Evolutionary conservation across 2,113 vertebrate species (phyloP).

Genomic region (Melanostigma gelatinosum): DNA sequence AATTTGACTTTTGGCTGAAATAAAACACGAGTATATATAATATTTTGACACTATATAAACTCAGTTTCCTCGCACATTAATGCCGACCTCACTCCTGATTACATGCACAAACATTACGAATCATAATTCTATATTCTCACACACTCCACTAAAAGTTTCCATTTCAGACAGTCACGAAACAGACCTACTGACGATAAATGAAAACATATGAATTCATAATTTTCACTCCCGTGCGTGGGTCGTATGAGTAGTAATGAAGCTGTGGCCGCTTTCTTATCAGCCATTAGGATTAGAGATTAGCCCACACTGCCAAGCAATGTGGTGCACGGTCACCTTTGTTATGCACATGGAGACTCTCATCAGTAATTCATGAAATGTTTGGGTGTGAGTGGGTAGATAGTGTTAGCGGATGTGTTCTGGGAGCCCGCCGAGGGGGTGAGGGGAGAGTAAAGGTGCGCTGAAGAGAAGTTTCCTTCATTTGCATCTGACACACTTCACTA

Average conservation of each 20-base stretch:
- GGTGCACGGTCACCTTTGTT: slow-evolving; percentile 58
- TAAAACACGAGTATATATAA: background rate
- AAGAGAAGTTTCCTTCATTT: slow-evolving; percentile 80
- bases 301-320: slow-evolving; percentile 27
- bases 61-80: background rate
- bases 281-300: slow-evolving; percentile 29
- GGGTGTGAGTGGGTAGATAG: slow-evolving; percentile 64
- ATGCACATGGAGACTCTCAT: slow-evolving; percentile 59
- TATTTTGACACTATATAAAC: background rate
- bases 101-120: background rate
- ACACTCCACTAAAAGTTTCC: slow-evolving; percentile 6
- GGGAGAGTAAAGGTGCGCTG: slow-evolving; percentile 69
- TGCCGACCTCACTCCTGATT: background rate
- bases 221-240: background rate
- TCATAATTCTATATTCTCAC: background rate
- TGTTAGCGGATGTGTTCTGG: slow-evolving; percentile 66
- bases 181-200: background rate
- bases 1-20: background rate
- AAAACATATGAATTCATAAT: slow-evolving; percentile 30
- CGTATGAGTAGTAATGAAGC: slow-evolving; percentile 24
- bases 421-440: slow-evolving; percentile 57
- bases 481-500: slow-evolving; percentile 83
- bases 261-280: slow-evolving; percentile 34
- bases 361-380: slow-evolving; percentile 70
- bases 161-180: background rate